Evolutionary conservation across 2,113 vertebrate genomes (phyloP).

Genomic region (Crotophaga sulcirostris): DNA sequence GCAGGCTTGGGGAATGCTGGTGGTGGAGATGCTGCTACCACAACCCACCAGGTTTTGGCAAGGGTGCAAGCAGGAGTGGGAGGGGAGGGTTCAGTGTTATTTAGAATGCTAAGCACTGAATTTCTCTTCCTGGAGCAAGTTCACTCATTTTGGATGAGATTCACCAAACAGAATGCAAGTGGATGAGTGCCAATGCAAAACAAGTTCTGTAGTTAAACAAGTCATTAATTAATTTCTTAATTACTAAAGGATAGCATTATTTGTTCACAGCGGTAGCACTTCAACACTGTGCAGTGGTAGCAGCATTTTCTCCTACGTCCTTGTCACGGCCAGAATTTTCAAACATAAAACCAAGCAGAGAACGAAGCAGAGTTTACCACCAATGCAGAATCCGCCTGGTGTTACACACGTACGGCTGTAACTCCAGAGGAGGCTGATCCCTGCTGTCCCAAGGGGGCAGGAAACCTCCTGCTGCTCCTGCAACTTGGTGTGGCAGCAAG

Average conservation of each 20-base stretch:
- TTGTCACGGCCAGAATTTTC: neutral
- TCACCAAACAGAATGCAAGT: slow-evolving; percentile 20
- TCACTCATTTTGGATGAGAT: slow-evolving; percentile 32
- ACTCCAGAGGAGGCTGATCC: neutral
- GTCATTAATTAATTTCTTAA: slow-evolving; percentile 43
- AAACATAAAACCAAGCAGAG: neutral
- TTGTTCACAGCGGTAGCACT: slow-evolving; percentile 15
- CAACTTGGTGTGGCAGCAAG: neutral
- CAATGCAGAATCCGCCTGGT: too few species aligned
- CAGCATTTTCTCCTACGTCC: neutral
- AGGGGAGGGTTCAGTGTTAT: neutral
- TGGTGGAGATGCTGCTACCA: neutral
- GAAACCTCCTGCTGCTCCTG: neutral
- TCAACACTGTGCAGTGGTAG: neutral
- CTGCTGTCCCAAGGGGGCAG: neutral
- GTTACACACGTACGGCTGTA: neutral
- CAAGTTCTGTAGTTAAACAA: slow-evolving; percentile 28
- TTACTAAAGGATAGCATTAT: slow-evolving; percentile 13
- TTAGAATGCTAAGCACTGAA: neutral
- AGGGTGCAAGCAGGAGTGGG: neutral
- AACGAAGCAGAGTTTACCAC: neutral
- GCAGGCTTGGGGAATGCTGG: neutral
- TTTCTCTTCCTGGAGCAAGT: slow-evolving; percentile 13
- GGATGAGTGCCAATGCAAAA: slow-evolving; percentile 13
- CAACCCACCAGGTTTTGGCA: neutral